Base-by-base conservation (phyloP, 1,140 invertebrate genomes). In the Helicoverpa armigera region DNA sequence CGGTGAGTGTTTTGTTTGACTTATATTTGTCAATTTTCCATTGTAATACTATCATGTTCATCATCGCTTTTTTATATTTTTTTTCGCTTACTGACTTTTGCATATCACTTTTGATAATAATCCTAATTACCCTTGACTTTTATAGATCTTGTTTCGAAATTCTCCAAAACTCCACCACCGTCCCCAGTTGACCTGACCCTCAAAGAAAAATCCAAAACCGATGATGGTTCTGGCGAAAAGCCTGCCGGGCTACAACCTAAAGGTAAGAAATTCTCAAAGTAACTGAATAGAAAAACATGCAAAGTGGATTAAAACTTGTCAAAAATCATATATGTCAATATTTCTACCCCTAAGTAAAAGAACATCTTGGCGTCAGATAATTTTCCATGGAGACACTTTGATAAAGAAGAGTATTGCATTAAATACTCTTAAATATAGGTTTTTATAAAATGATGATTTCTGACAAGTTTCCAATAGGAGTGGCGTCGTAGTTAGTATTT, bases 121-220 rank as follows among this genome's bases (percentile, higher is more conserved):
- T 29, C 35, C 10, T 1, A 61, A 61, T n/a, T 13, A 7, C 14
- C 43, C 23, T 78, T 67, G 2, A 70, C 58, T 79, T 43, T 88
- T 89, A 74, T 86, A 95, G 95, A 94, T 88, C 79, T 95, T 53
- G 90, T 87, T 43, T 90, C 94, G 58, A 95, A 95, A 79, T 95
- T 95, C 82, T 95, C 95, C 9, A 95, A 95, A 84, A 95, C 95
- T 35, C 95, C 95, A 65, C 95, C 95, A 48, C 94, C 95, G 2
- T 95, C 95, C 29, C 95, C 95, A 14, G 94, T 95, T 12, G 95
- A 95, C 86, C 87, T 95, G 60, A 95, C 90, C 82, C 84, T 92
- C 43, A 93, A 89, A 85, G 93, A 93, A 70, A 94, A 88, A 86
- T 23, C 86, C 12, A 95, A 91, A 86, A 43, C 81, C 13, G 90